These are phyloP conservation scores for Magallana nippona DNA, from an alignment of 2,888 invertebrate species.

Conservation along the genomic window DNA sequence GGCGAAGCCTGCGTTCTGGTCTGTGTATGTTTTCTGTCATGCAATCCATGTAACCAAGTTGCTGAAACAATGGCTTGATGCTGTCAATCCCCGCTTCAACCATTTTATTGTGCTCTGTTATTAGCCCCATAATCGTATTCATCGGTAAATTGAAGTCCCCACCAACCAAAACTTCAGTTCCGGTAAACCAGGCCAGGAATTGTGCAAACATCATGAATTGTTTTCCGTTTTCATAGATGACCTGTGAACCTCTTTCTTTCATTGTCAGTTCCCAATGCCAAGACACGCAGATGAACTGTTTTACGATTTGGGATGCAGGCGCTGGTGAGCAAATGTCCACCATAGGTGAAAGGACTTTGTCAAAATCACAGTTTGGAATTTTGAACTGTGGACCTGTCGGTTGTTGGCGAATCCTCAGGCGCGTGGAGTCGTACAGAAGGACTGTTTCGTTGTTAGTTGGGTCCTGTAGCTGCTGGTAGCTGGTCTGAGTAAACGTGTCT, in stretches of 20 bases:
- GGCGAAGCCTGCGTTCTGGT: constrained; percentile 30
- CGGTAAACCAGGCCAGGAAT: neutral
- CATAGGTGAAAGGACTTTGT: constrained; percentile 9
- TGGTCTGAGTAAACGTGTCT: neutral
- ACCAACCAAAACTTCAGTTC: constrained; percentile 36
- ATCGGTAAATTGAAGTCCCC: constrained; percentile 39
- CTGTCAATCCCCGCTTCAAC: constrained; percentile 1
- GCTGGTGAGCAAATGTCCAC: constrained; percentile 29
- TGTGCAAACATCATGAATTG: constrained; percentile 31
- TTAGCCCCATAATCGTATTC: neutral
- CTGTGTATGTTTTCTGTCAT: constrained; percentile 34
- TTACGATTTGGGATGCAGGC: constrained; percentile 17
- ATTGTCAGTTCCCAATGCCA: constrained; percentile 43
- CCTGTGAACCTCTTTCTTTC: constrained; percentile 4
- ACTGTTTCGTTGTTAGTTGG: constrained; percentile 32
- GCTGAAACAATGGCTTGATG: constrained; percentile 22
- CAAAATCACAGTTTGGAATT: neutral
- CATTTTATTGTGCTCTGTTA: constrained; percentile 23
- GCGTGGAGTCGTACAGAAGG: constrained; percentile 35
- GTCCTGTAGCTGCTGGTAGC: neutral
- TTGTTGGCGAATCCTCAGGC: neutral
- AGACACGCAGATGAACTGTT: constrained; percentile 19
- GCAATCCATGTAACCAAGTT: constrained; percentile 41
- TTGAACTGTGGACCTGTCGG: neutral
- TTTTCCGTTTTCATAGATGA: constrained; percentile 24